A percentile compares a stretch with the other conserved stretches of the same genome.
Evolutionary conservation across 1,140 invertebrate genomes (phyloP).

Genomic region (Leptopilina clavipes): DNA sequence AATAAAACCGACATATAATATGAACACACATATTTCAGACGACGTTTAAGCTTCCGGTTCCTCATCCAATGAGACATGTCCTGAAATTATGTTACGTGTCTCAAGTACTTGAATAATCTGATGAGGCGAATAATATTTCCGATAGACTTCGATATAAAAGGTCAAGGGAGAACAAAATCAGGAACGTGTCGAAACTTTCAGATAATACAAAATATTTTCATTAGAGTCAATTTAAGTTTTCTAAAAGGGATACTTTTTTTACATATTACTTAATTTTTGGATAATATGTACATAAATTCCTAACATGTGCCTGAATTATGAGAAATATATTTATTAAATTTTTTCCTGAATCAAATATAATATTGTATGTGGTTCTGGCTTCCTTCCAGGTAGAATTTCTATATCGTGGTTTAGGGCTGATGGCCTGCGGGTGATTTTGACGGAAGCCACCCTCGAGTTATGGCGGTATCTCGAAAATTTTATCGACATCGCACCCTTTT

Average conservation of each 20-base stretch:
- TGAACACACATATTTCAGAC: slow-evolving; percentile 19
- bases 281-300: no score
- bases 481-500: slow-evolving; percentile 25
- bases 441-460: slow-evolving; percentile 15
- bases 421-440: slow-evolving; percentile 9
- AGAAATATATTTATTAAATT: neutral
- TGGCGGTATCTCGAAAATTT: slow-evolving; percentile 33
- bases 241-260: no score
- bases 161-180: neutral
- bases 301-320: no score
- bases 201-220: no score
- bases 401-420: slow-evolving; percentile 3
- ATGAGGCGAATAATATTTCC: neutral
- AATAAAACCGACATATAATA: neutral
- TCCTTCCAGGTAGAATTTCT: slow-evolving; percentile 8
- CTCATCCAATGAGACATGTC: slow-evolving; percentile 17
- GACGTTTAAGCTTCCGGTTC: slow-evolving; percentile 14
- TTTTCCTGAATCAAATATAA: neutral
- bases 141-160: slow-evolving; percentile 23
- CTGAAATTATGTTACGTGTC: slow-evolving; percentile 13
- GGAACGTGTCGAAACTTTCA: neutral
- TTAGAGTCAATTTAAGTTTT: no score
- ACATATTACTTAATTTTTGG: no score
- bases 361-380: neutral
- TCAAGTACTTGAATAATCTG: neutral